These are phyloP conservation scores for Coleophora deauratella DNA, from an alignment of 2,888 invertebrate genomes.

Conservation along the genomic window DNA sequence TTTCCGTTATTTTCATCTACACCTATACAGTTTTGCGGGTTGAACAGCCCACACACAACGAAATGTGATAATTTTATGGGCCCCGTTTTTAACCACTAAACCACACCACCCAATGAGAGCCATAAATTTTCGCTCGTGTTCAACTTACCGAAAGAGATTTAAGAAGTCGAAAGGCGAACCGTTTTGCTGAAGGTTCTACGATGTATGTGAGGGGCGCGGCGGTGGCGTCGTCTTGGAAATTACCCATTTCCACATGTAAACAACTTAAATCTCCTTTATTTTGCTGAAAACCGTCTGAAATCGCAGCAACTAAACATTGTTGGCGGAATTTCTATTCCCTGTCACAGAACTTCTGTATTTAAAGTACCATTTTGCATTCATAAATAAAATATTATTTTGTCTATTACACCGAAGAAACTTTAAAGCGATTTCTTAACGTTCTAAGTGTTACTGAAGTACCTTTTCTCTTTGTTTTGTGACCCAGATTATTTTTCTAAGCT, in stretches of 20 bases:
- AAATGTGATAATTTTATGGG: conserved; percentile 25
- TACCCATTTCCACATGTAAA: conserved; percentile 9
- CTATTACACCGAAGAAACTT: too few relatives aligned
- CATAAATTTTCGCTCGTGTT: conserved; percentile 38
- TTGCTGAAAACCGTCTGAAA: not conserved
- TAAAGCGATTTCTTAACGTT: too few relatives aligned
- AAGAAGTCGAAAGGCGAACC: conserved; percentile 48
- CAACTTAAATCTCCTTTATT: conserved; percentile 13
- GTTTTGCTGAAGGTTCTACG: conserved; percentile 33
- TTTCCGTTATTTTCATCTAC: too few relatives aligned
- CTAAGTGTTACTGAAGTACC: too few relatives aligned
- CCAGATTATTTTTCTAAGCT: too few relatives aligned
- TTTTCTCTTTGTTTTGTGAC: too few relatives aligned
- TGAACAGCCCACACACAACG: conserved; percentile 2
- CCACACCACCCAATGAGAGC: conserved; percentile 15
- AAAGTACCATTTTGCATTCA: too few relatives aligned
- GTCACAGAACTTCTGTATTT: too few relatives aligned
- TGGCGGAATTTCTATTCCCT: too few relatives aligned
- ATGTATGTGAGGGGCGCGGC: conserved; percentile 11
- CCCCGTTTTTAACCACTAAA: conserved; percentile 19
- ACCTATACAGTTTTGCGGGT: too few relatives aligned
- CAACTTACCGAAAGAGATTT: conserved; percentile 52
- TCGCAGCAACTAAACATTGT: too few relatives aligned
- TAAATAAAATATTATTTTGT: too few relatives aligned
- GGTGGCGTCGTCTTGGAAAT: conserved; percentile 14